Percentiles rank a stretch among this genome's conserved stretches.
These are phyloP conservation scores for Standfussiana lucernea DNA, from an alignment of 2,888 invertebrate genomes.

Conservation along the genomic window DNA sequence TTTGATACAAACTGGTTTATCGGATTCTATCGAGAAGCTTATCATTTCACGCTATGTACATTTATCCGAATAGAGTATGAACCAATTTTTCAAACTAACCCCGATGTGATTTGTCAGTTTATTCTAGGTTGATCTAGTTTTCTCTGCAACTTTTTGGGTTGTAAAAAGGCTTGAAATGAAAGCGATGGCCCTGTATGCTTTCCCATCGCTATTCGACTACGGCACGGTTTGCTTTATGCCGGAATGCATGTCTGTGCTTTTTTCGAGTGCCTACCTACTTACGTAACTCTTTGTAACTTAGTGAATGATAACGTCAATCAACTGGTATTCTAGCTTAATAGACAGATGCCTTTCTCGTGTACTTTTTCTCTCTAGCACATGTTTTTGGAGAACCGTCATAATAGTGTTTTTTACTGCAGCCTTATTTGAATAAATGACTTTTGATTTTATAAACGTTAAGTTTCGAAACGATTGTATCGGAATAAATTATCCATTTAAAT, in stretches of 20 bases:
- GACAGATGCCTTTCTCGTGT: not conserved
- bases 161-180: slow-evolving; percentile 27
- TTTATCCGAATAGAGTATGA: slow-evolving; percentile 1
- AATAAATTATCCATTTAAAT: not conserved
- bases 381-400: not conserved
- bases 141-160: slow-evolving; percentile 27
- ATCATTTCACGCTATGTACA: not conserved
- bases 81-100: slow-evolving; percentile 6
- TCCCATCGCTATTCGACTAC: slow-evolving; percentile 4
- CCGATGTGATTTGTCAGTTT: not conserved
- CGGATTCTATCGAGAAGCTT: not conserved
- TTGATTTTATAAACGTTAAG: not conserved
- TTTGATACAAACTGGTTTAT: not conserved
- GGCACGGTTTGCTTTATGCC: not conserved
- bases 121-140: slow-evolving; percentile 28
- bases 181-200: slow-evolving; percentile 1
- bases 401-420: no score
- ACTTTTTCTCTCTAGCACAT: not conserved
- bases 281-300: not conserved
- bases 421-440: not conserved
- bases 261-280: not conserved
- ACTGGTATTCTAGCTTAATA: not conserved
- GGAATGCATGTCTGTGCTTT: not conserved
- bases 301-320: not conserved
- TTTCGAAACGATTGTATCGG: not conserved